Evolutionary conservation across 2,888 invertebrate genomes (phyloP), one percentile per base, ranked within the genome.

Genomic region (Tanytarsus gracilentus): DNA sequence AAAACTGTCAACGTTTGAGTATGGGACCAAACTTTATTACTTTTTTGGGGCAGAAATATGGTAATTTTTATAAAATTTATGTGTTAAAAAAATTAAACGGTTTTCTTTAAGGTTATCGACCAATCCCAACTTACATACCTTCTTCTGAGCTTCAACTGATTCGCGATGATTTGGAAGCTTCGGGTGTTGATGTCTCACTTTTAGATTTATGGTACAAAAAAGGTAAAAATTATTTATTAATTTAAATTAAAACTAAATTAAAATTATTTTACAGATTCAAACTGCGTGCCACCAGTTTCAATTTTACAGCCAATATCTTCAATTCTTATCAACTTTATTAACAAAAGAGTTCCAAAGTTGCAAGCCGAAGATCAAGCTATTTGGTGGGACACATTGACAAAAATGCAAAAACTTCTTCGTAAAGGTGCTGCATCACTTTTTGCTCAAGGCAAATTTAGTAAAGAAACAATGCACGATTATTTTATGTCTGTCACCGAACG

Each of bases 401-500:
- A 94, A 73, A 92, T 98, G 84, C 97, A 97, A 73, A 93, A 93
- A 70, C 76, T 97, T 18, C 83, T 98, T 65, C 78, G 97, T 8
- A 97, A 95, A 74, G 93, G 95, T 0, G 86, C 96, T 0, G 82
- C 83, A 27, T 88, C 91, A n/a, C 77, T 96, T 14, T 87, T 82
- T 68, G 85, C 87, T 58, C 78, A 84, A 64, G 90, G 88, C 5
- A 88, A 88, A 72, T 86, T 98, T 69, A 88, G 89, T 67, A 85
- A 90, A 66, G 95, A 96, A 59, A 85, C 87, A 1, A 94, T 91
- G 84, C 98, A 98, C 69, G 97, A 95, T 73, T 98, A 97, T 71
- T 97, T 95, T 69, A 98, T 98, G 97, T 96, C 97, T 95, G 98
- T 98, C 23, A 99, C 98, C 1, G 98, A 98, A 76, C 79, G 97